phyloP scores from a whole-genome alignment of 2,888 invertebrate species.

The Zygothrica quintamaculata region DNA sequence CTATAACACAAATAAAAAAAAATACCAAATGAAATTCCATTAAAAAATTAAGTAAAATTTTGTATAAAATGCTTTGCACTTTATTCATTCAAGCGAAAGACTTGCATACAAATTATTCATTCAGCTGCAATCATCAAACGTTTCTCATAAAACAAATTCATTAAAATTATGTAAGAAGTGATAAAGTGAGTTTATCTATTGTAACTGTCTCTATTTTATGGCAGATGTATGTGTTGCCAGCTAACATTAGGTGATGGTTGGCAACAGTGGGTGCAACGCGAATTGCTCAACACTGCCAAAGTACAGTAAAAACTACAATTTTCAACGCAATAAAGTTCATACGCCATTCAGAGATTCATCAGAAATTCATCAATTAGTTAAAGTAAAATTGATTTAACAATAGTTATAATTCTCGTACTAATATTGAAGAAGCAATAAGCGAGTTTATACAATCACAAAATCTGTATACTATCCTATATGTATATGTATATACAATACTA shows the following conservation, averaged over 20 bases:
- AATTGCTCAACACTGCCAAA: constrained; percentile 38
- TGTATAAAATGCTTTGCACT: constrained; percentile 51
- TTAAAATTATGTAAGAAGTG: constrained; percentile 13
- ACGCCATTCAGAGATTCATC: too few species aligned
- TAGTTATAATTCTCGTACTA: constrained; percentile 34
- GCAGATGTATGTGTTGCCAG: constrained; percentile 13
- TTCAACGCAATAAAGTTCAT: too few species aligned
- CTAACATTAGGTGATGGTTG: too few species aligned
- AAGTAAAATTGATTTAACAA: constrained; percentile 18
- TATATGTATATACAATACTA: constrained; percentile 1
- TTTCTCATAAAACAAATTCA: constrained; percentile 7
- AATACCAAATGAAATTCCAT: constrained; percentile 39
- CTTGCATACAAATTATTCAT: constrained; percentile 64
- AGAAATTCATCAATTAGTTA: constrained; percentile 24
- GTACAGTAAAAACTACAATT: not conserved
- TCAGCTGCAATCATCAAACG: constrained; percentile 46
- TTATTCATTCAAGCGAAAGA: constrained; percentile 63
- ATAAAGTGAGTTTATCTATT: constrained; percentile 12
- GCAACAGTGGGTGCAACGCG: constrained; percentile 3
- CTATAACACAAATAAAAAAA: constrained; percentile 10
- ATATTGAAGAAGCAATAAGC: constrained; percentile 71
- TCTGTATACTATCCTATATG: not conserved
- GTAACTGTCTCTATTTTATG: constrained; percentile 10
- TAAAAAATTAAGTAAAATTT: constrained; percentile 57
- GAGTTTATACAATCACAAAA: constrained; percentile 69